phyloP scores from a whole-genome alignment of 2,113 vertebrate species.

The Heloderma charlesbogerti region DNA sequence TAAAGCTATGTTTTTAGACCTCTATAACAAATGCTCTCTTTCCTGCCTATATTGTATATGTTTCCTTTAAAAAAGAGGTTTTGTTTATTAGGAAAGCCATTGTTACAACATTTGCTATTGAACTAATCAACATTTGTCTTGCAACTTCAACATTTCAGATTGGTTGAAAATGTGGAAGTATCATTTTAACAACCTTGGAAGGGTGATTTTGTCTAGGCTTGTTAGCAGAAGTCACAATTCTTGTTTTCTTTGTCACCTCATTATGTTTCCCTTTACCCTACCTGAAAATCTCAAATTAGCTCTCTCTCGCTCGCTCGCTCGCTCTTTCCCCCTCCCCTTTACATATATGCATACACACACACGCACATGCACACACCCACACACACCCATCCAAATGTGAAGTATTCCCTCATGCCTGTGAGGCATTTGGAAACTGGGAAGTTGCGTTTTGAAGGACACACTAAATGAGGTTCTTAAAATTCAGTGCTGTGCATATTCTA shows the following conservation, averaged over 20 bases:
- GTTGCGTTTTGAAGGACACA: slow-evolving; percentile 66
- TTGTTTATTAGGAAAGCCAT: neutral
- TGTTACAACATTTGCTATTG: neutral
- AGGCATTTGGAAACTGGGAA: slow-evolving; percentile 59
- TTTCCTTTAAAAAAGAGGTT: neutral
- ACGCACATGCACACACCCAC: no score
- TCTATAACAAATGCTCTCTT: neutral
- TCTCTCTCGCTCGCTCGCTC: neutral
- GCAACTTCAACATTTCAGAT: neutral
- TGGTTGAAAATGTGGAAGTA: neutral
- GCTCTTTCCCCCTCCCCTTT: no score
- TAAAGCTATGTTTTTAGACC: neutral
- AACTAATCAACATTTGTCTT: neutral
- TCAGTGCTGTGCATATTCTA: slow-evolving; percentile 68
- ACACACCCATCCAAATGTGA: slow-evolving; percentile 51
- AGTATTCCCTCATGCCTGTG: slow-evolving; percentile 58
- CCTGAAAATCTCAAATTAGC: slow-evolving; percentile 60
- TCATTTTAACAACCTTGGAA: neutral
- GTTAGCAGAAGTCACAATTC: slow-evolving; percentile 35
- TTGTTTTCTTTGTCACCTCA: slow-evolving; percentile 50
- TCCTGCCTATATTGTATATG: neutral
- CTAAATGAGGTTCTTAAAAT: slow-evolving; percentile 74
- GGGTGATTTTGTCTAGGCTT: slow-evolving; percentile 24
- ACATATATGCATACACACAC: slow-evolving; percentile 41
- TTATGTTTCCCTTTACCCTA: slow-evolving; percentile 58